Evolutionary conservation across 2,797 vertebrate species (phyloP).

Genomic region (Iguana delicatissima): DNA sequence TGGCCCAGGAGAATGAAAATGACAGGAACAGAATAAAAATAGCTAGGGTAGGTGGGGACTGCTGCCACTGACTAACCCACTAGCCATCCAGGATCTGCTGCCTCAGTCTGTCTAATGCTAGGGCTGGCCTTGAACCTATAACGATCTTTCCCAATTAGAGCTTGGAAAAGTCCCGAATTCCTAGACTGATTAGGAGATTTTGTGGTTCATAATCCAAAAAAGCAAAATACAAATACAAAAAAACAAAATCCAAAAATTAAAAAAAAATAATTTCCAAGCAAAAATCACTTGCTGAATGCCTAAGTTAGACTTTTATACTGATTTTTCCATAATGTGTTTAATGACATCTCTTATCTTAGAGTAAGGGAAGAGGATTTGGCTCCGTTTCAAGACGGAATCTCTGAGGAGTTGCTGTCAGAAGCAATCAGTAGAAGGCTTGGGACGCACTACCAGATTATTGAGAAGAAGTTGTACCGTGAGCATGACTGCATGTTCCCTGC

Average conservation of each 20-base stretch:
- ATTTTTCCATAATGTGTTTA: background rate
- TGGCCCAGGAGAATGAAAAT: background rate
- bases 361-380: slow-evolving; percentile 88
- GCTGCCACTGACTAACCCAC: background rate
- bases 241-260: too few relatives aligned
- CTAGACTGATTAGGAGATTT: too few relatives aligned
- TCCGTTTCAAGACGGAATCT: slow-evolving; percentile 88
- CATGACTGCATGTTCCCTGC: slow-evolving; percentile 96
- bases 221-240: too few relatives aligned
- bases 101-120: background rate
- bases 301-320: background rate
- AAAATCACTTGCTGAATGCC: background rate
- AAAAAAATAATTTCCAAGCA: background rate
- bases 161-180: too few relatives aligned
- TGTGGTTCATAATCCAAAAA: too few relatives aligned
- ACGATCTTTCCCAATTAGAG: background rate
- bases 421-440: slow-evolving; percentile 87
- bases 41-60: background rate
- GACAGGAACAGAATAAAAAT: background rate
- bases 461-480: slow-evolving; percentile 90
- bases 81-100: background rate
- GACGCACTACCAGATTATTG: slow-evolving; percentile 95
- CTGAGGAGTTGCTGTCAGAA: slow-evolving; percentile 84
- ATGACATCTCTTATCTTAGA: slow-evolving; percentile 76
- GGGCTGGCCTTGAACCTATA: background rate